These are phyloP conservation scores for Stegana nigrithorax DNA, from an alignment of 2,888 invertebrate species.

Conservation along the genomic window DNA sequence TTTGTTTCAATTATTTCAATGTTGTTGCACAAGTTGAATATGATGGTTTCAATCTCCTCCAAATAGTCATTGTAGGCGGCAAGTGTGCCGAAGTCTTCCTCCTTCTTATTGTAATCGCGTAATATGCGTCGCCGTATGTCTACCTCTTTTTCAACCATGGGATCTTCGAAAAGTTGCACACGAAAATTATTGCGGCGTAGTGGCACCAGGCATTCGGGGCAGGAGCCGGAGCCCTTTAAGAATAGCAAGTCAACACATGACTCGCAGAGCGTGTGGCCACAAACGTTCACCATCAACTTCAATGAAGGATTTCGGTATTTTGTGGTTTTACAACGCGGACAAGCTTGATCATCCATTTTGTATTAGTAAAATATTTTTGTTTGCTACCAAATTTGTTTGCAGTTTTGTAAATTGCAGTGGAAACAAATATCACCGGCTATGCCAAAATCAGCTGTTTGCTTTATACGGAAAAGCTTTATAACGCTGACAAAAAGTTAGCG, in stretches of 20 bases:
- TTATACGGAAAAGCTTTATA: no score
- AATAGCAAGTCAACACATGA: slow-evolving; percentile 97
- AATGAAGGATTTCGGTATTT: slow-evolving; percentile 97
- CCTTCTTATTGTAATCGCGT: slow-evolving; percentile 92
- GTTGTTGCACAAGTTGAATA: slow-evolving; percentile 90
- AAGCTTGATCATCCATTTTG: slow-evolving; percentile 67
- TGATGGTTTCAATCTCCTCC: slow-evolving; percentile 92
- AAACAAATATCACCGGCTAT: no score
- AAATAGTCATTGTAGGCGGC: slow-evolving; percentile 95
- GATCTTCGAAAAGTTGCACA: slow-evolving; percentile 95
- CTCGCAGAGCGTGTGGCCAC: slow-evolving; percentile 97
- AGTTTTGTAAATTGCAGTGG: no score
- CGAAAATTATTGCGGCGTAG: slow-evolving; percentile 90
- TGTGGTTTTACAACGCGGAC: slow-evolving; percentile 96
- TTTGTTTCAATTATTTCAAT: slow-evolving; percentile 90
- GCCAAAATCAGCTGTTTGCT: no score
- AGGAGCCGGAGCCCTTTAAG: slow-evolving; percentile 94
- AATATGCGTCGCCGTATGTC: slow-evolving; percentile 91
- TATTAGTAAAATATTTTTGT: no score
- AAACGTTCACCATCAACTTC: slow-evolving; percentile 97
- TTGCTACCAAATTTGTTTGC: no score
- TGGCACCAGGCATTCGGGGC: slow-evolving; percentile 92
- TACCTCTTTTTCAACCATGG: slow-evolving; percentile 96
- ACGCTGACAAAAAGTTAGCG: no score
- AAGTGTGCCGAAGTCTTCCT: slow-evolving; percentile 88